Evolutionary conservation across 2,888 invertebrate species (phyloP).

Genomic region (Drosophila ochracea): DNA sequence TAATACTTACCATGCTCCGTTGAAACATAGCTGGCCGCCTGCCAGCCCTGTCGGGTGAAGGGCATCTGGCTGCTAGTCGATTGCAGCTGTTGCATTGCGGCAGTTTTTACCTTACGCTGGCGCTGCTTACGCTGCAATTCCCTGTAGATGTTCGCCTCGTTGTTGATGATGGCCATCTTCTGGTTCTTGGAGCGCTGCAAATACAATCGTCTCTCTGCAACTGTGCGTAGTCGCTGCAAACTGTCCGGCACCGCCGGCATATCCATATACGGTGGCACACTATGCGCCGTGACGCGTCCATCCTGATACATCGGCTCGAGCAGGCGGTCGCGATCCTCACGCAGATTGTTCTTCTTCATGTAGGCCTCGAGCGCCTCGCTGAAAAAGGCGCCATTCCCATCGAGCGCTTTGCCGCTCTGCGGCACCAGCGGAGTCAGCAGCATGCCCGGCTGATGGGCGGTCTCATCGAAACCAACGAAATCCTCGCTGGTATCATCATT

Average conservation of each 20-base stretch:
- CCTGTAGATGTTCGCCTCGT: constrained; percentile 83
- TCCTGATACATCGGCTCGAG: constrained; percentile 70
- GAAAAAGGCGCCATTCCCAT: constrained; percentile 84
- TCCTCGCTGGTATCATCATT: constrained; percentile 67
- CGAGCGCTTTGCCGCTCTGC: constrained; percentile 56
- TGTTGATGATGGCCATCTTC: constrained; percentile 85
- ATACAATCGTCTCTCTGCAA: constrained; percentile 86
- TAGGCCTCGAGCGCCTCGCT: constrained; percentile 86
- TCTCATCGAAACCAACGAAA: constrained; percentile 84
- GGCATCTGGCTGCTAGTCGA: constrained; percentile 75
- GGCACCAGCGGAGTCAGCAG: constrained; percentile 83
- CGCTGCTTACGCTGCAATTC: constrained; percentile 83
- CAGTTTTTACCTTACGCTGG: constrained; percentile 77
- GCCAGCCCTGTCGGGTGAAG: constrained; percentile 84
- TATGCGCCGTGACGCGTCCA: constrained; percentile 81
- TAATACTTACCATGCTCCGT: constrained; percentile 83
- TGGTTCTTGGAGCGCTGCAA: constrained; percentile 83
- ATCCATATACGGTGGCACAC: constrained; percentile 81
- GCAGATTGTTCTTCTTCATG: constrained; percentile 83
- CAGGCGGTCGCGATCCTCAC: constrained; percentile 50
- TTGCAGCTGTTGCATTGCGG: constrained; percentile 77
- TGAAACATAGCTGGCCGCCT: constrained; percentile 82
- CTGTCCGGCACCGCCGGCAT: constrained; percentile 83
- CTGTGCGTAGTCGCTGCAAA: constrained; percentile 85
- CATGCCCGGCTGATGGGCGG: constrained; percentile 82